A percentile compares a stretch with the other conserved stretches of the same genome.
Conservation (phyloP, 2,888 invertebrate species). For the Aquatica leii region DNA sequence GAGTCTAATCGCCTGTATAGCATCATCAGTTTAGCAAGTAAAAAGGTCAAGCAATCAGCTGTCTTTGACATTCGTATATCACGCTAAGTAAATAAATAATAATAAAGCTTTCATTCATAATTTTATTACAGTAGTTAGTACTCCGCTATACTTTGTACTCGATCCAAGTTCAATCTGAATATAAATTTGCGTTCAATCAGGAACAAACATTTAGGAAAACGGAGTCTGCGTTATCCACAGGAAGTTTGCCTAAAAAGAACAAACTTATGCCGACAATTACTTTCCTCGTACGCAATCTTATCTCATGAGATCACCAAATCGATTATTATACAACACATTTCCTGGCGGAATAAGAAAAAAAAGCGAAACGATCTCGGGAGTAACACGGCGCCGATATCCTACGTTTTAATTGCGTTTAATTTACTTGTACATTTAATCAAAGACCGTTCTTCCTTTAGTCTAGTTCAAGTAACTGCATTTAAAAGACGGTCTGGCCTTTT, state of each 20-base stretch:
- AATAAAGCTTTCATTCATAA: conserved; percentile 39
- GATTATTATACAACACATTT: conserved; percentile 27
- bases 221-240: conserved; percentile 27
- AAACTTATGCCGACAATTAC: conserved; percentile 31
- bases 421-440: conserved; percentile 7
- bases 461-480: conserved; percentile 27
- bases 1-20: conserved; percentile 22
- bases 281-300: conserved; percentile 36
- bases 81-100: conserved; percentile 29
- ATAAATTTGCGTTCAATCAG: conserved; percentile 24
- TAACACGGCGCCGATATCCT: conserved; percentile 23
- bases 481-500: conserved; percentile 20
- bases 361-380: conserved; percentile 7
- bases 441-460: conserved; percentile 11
- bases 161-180: conserved; percentile 26
- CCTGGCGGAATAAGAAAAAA: conserved; percentile 16
- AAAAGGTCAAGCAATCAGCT: conserved; percentile 44
- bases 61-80: conserved; percentile 40
- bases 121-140: conserved; percentile 31
- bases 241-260: conserved; percentile 32
- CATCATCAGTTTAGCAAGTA: conserved; percentile 25
- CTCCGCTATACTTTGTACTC: conserved; percentile 20
- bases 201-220: conserved; percentile 21
- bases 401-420: conserved; percentile 13
- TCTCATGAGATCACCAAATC: conserved; percentile 33